Conservation (phyloP, 30 jellyfish, hydroid and myxozoan genomes). For the Pseudorhiza aurosa region DNA sequence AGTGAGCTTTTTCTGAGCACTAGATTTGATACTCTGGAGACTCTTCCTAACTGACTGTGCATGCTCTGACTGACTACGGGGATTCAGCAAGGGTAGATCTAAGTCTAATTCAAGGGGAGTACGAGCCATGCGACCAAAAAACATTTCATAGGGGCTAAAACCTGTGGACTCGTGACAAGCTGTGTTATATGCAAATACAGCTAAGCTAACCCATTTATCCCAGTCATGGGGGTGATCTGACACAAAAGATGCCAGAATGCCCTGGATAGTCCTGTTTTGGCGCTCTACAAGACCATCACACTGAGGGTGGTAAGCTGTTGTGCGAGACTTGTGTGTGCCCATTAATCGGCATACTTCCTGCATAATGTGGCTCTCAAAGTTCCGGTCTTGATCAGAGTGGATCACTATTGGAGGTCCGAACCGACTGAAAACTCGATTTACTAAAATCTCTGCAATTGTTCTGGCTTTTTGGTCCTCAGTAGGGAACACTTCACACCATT, state of each 20-base stretch:
- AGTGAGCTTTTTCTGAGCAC: background rate
- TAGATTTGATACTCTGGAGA: background rate
- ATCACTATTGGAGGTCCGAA: conserved; percentile 46
- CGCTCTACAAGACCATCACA: conserved; percentile 37
- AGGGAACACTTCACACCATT: conserved; percentile 62
- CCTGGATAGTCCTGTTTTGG: conserved; percentile 25
- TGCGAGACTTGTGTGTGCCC: conserved; percentile 59
- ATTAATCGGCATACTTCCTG: conserved; percentile 35
- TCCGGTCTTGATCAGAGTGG: conserved; percentile 67
- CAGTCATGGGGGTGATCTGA: conserved; percentile 7
- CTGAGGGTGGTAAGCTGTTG: conserved; percentile 61
- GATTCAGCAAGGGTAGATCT: conserved; percentile 14
- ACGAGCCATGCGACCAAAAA: conserved; percentile 16
- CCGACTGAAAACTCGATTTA: conserved; percentile 44
- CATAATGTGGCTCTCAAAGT: conserved; percentile 43
- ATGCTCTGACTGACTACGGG: conserved; percentile 16
- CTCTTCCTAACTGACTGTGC: conserved; percentile 10
- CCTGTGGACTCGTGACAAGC: conserved; percentile 61
- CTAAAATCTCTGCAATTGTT: conserved; percentile 60
- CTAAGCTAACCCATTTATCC: conserved; percentile 5
- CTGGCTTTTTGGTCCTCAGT: conserved; percentile 45
- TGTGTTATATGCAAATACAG: conserved; percentile 46
- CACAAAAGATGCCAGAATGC: conserved; percentile 6
- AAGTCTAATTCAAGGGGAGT: conserved; percentile 12
- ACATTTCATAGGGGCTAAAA: conserved; percentile 3